These are phyloP conservation scores for Copidosoma floridanum DNA, from an alignment of 1,140 invertebrate genomes.

Conservation along the genomic window DNA sequence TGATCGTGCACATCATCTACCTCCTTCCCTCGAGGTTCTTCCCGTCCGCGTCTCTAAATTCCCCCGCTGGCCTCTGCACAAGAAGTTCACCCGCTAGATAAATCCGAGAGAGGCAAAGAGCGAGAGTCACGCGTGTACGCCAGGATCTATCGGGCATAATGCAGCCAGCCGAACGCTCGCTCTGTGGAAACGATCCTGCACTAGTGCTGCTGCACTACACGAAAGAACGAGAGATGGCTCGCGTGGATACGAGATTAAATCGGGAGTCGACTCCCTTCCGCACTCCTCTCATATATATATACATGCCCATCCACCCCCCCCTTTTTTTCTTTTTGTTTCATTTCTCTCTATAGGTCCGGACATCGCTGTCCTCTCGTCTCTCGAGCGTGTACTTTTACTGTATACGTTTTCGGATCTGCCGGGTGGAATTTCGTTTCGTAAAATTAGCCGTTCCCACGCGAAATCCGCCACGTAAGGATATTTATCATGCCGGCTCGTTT, in stretches of 20 bases:
- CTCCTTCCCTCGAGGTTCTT: background rate
- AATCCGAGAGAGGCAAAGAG: background rate
- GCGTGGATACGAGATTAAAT: constrained; percentile 16
- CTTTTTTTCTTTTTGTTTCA: constrained; percentile 11
- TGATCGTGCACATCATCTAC: constrained; percentile 16
- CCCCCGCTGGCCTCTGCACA: too few relatives aligned
- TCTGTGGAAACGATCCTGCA: constrained; percentile 17
- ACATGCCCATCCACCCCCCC: too few relatives aligned
- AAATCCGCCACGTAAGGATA: background rate
- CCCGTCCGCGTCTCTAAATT: background rate
- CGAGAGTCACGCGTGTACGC: constrained; percentile 14
- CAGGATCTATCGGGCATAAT: constrained; percentile 10
- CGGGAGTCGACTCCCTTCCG: constrained; percentile 7
- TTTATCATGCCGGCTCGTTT: too few relatives aligned
- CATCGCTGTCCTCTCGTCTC: too few relatives aligned
- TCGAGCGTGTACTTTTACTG: constrained; percentile 1
- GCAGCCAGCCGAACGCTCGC: constrained; percentile 3
- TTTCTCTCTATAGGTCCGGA: constrained; percentile 6
- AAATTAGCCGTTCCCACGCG: constrained; percentile 25
- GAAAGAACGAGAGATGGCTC: constrained; percentile 8
- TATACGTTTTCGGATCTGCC: background rate
- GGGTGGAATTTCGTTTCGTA: constrained; percentile 10
- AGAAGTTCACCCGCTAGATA: constrained; percentile 6
- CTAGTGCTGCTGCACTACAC: background rate
- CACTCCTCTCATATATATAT: background rate